phyloP scores from a whole-genome alignment of 2,113 vertebrate genomes.

The Bos indicus region DNA sequence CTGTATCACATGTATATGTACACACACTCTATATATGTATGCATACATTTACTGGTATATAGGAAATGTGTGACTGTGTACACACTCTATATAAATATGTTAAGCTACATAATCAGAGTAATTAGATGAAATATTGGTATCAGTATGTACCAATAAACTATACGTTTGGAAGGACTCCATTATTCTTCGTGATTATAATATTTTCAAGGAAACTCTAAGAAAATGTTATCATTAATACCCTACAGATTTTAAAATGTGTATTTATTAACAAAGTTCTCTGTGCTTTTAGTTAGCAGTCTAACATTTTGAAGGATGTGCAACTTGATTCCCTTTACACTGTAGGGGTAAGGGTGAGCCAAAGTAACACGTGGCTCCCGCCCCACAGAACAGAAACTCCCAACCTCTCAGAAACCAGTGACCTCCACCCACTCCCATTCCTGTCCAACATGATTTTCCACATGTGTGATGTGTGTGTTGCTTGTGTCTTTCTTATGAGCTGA shows the following conservation, averaged over 20 bases:
- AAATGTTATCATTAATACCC: background rate
- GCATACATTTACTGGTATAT: conserved; percentile 18
- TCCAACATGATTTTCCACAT: background rate
- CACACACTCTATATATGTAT: conserved; percentile 73
- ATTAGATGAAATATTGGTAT: background rate
- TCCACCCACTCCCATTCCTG: background rate
- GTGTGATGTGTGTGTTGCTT: background rate
- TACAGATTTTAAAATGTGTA: background rate
- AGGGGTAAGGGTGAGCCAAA: background rate
- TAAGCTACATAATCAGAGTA: background rate
- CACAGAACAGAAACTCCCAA: rapidly evolving
- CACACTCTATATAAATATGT: conserved; percentile 46
- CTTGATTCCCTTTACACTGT: rapidly evolving
- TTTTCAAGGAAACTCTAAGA: background rate
- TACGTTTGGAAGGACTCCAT: background rate
- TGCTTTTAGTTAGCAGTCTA: background rate
- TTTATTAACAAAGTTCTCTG: background rate
- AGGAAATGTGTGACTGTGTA: conserved; percentile 64
- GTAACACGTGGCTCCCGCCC: rapidly evolving
- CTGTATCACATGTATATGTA: conserved; percentile 73
- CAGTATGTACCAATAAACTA: background rate
- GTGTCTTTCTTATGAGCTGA: background rate
- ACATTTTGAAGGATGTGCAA: background rate
- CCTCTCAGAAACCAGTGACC: background rate
- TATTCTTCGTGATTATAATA: background rate